Evolutionary conservation across 2,797 vertebrate species (phyloP), one percentile per base, ranked within the genome.

Genomic region (Siniperca obscura): DNA sequence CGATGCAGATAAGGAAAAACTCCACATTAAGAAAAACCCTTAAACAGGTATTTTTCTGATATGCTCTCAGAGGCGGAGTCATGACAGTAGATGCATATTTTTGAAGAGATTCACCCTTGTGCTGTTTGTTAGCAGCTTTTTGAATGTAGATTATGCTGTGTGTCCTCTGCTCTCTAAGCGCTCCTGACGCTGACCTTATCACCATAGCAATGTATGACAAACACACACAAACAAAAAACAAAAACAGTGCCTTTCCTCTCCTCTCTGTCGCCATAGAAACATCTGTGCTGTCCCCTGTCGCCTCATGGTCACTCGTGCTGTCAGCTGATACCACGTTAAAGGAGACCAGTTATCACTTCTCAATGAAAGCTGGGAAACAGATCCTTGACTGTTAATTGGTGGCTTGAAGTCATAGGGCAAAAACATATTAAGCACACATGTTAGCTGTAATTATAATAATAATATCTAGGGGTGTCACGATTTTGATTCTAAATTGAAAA

Each of bases 251-350:
- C 87, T 86, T 87, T 86, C 83, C 66, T 81, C 77, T 83, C 76
- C 78, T 65, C 74, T 87, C 70, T 77, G 90, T 92, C 85, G 48
- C 87, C 87, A 86, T 90, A 90, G 87, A 87, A 87, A 89, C 89
- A 74, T 80, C 81, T 70, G 67, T 48, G 60, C 85, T 69, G 69
- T 78, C 70, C 62, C 52, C 40, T 46, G 71, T 80, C 55, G 42
- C 80, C 76, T 40, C 78, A 66, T 52, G 79, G 81, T 85, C 66
- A 34, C 61, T 57, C 19, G 22, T 21, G 50, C 71, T 52, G 64
- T 56, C 3, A 42, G 22, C 67, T 46, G 68, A 68, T 25, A 25
- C 42, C 71, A 73, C 7, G 1, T 77, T 42, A 42, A 0, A 19
- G 60, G 46, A 6, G 59, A 64, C 65, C 40, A 30, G 44, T 67